Evolutionary conservation across 2,113 vertebrate species (phyloP).

Genomic region (Spea multiplicata): DNA sequence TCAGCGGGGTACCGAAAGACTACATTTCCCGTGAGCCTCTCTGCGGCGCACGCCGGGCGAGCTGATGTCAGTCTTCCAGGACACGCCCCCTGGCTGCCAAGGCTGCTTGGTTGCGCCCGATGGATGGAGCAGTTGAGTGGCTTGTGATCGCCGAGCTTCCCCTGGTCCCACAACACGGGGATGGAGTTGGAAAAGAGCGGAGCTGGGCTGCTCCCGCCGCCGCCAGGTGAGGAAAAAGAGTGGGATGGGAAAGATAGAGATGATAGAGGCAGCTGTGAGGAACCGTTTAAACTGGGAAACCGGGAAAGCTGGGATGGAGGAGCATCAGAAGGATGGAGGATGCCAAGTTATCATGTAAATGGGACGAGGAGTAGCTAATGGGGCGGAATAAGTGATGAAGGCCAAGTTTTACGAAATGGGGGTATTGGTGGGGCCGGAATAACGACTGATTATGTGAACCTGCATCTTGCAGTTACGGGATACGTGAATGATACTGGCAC

Average conservation of each 20-base stretch:
- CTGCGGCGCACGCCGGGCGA: slow-evolving; percentile 6
- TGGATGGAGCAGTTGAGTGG: slow-evolving; percentile 14
- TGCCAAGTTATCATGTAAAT: too few relatives aligned
- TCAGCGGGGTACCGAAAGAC: slow-evolving; percentile 26
- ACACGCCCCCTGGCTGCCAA: slow-evolving; percentile 18
- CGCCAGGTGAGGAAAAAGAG: background rate
- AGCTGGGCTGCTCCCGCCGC: background rate
- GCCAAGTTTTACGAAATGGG: too few relatives aligned
- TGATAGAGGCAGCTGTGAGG: too few relatives aligned
- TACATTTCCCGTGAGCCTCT: slow-evolving; percentile 54
- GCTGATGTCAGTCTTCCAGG: background rate
- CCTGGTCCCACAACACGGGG: slow-evolving; percentile 13
- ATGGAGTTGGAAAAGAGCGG: slow-evolving; percentile 10
- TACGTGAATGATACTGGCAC: too few relatives aligned
- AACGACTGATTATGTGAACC: too few relatives aligned
- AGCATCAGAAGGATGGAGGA: background rate
- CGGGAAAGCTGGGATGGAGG: background rate
- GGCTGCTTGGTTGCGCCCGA: slow-evolving; percentile 11
- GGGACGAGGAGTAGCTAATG: too few relatives aligned
- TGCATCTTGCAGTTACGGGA: too few relatives aligned
- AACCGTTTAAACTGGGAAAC: background rate
- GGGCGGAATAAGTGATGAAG: too few relatives aligned
- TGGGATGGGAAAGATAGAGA: background rate
- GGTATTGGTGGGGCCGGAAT: too few relatives aligned
- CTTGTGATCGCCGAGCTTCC: background rate